A percentile compares a stretch with the other conserved stretches of the same genome.
These are phyloP conservation scores for Rachycentron canadum DNA, from an alignment of 2,797 vertebrate genomes.

Conservation along the genomic window DNA sequence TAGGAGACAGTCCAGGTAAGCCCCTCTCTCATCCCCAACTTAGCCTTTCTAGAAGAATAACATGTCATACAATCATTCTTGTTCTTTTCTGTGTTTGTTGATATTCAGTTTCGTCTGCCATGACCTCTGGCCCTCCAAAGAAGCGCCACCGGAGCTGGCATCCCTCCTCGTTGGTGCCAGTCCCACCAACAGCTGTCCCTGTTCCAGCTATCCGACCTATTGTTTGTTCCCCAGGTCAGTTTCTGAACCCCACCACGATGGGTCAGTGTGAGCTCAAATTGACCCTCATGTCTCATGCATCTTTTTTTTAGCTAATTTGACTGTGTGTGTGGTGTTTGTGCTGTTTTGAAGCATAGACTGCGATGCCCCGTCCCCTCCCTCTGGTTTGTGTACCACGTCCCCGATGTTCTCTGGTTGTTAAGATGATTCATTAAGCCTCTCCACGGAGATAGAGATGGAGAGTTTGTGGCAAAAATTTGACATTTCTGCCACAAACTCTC, in stretches of 20 bases:
- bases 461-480: slow-evolving; percentile 41
- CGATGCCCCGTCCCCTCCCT: not conserved
- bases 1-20: slow-evolving; percentile 87
- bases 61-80: not conserved
- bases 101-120: slow-evolving; percentile 79
- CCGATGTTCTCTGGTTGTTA: slow-evolving; percentile 60
- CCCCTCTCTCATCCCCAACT: no score
- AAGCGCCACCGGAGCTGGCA: slow-evolving; percentile 98
- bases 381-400: slow-evolving; percentile 39
- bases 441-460: slow-evolving; percentile 69
- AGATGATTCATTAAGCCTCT: slow-evolving; percentile 75
- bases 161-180: slow-evolving; percentile 86
- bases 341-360: slow-evolving; percentile 10
- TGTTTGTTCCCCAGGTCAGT: slow-evolving; percentile 89
- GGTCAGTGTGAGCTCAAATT: not conserved
- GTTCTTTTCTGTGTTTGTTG: slow-evolving; percentile 3
- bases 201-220: slow-evolving; percentile 90
- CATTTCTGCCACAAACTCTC: slow-evolving; percentile 25
- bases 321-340: slow-evolving; percentile 14
- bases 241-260: not conserved
- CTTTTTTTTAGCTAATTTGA: slow-evolving; percentile 12
- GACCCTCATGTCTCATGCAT: slow-evolving; percentile 2
- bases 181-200: slow-evolving; percentile 87
- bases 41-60: not conserved
- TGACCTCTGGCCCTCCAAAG: slow-evolving; percentile 96